Evolutionary conservation across 1,140 invertebrate species (phyloP).

Genomic region (Helicoverpa armigera): DNA sequence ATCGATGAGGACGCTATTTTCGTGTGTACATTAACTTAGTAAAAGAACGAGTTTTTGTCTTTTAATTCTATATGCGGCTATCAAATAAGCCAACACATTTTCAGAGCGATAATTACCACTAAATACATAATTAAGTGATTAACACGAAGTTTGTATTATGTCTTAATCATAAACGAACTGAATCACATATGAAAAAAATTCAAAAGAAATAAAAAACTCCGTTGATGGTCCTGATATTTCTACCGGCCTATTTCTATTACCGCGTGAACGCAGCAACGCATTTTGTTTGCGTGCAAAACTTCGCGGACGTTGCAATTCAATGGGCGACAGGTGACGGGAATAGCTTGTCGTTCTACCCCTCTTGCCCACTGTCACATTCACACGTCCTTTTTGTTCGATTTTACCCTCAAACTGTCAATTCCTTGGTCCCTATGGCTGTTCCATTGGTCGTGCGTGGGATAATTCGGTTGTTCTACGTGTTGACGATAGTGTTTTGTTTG

Average conservation of each 20-base stretch:
- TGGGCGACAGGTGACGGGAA: constrained; percentile 63
- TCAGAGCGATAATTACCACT: too few relatives aligned
- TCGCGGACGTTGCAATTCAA: constrained; percentile 55
- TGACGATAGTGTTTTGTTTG: constrained; percentile 7
- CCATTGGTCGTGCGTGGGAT: constrained; percentile 22
- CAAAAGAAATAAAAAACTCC: too few relatives aligned
- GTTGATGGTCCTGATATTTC: not conserved
- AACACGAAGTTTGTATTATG: too few relatives aligned
- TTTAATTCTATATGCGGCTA: too few relatives aligned
- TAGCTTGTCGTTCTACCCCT: constrained; percentile 50
- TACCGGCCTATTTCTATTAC: constrained; percentile 12
- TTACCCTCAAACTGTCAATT: constrained; percentile 53
- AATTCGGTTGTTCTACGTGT: constrained; percentile 6
- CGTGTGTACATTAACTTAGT: not conserved
- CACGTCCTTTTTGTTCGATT: constrained; percentile 59
- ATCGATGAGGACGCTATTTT: not conserved
- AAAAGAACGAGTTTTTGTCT: not conserved
- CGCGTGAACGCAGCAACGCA: constrained; percentile 10
- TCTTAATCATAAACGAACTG: too few relatives aligned
- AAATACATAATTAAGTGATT: too few relatives aligned
- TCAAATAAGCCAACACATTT: too few relatives aligned
- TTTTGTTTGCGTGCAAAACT: constrained; percentile 51
- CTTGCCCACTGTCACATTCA: constrained; percentile 61
- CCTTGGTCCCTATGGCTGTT: constrained; percentile 30
- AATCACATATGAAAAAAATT: too few relatives aligned